Base-by-base conservation (phyloP, 2,888 invertebrate genomes). In the Allacma fusca region DNA sequence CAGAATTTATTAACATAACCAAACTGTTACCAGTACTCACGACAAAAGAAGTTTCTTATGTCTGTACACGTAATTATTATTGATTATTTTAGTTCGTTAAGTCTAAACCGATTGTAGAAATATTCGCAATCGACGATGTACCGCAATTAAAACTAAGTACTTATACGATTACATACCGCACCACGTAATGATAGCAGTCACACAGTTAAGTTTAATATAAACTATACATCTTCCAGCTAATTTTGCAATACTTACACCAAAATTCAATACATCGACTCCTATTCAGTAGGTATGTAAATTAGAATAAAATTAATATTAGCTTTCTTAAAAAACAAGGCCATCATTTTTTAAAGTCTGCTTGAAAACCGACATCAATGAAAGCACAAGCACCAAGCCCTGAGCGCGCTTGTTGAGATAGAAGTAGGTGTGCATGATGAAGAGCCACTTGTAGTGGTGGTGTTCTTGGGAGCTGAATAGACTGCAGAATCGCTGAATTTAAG, bases 401-500 rank as follows among this genome's bases (percentile, higher is more conserved):
- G 1, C 77, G 76, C 7, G 79, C 79, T 77, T 73, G 73, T 62
- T 79, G 90, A 83, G 92, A 92, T 86, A 97, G 91, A 85, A 97
- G 90, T 87, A 94, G 93, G 85, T 93, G 91, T 82, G 96, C 94
- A 88, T 98, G 97, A 83, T 94, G 92, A 87, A 94, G 92, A 86
- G 95, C 94, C 86, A 96, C 92, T 89, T 97, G 97, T 86, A 98
- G 90, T 34, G 97, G 95, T 69, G 97, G 96, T 85, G 94, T 92
- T 87, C 95, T 92, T 82, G 95, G 93, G 89, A 94, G 91, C 88
- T 94, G 95, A 88, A 92, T 92, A 85, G 94, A 94, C 89, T 96
- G 97, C 88, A 98, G 91, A 88, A 98, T 98, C 87, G 98, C 97
- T 85, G 97, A 96, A 89, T 98, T 98, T 85, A 98, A 92, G 86